Evolutionary conservation across 1,140 invertebrate species (phyloP).

Genomic region (Drosophila bocki): DNA sequence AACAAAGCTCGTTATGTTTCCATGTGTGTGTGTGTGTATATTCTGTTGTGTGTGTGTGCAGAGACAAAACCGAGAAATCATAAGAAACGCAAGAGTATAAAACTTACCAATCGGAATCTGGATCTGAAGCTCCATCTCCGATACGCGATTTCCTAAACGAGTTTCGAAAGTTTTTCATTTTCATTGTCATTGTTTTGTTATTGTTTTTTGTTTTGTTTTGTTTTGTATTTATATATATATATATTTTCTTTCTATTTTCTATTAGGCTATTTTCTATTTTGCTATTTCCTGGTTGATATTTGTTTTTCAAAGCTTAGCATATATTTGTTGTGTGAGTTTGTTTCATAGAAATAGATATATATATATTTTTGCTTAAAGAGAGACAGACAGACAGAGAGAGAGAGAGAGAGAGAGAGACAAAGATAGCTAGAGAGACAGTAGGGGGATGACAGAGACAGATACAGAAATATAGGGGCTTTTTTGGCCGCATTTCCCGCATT

Average conservation of each 20-base stretch:
- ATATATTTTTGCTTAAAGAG: background rate
- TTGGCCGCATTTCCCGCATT: slow-evolving; percentile 35
- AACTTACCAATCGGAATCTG: slow-evolving; percentile 85
- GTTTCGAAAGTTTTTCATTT: slow-evolving; percentile 66
- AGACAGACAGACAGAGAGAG: slow-evolving; percentile 8
- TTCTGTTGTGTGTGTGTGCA: slow-evolving; percentile 45
- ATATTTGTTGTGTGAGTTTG: slow-evolving; percentile 34
- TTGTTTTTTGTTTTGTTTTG: slow-evolving; percentile 23
- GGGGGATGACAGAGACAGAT: slow-evolving; percentile 4
- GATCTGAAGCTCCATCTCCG: slow-evolving; percentile 84
- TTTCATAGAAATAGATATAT: slow-evolving; percentile 33
- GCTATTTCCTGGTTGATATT: slow-evolving; percentile 4
- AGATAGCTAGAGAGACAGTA: background rate
- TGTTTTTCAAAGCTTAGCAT: slow-evolving; percentile 22
- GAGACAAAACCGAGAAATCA: slow-evolving; percentile 65
- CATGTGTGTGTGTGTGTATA: slow-evolving; percentile 2
- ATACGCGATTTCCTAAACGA: slow-evolving; percentile 84
- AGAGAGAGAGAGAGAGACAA: slow-evolving; percentile 7
- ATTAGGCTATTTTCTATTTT: background rate
- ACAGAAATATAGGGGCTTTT: slow-evolving; percentile 19
- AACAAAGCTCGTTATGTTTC: slow-evolving; percentile 58
- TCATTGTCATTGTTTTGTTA: slow-evolving; percentile 35
- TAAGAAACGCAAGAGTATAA: slow-evolving; percentile 58
- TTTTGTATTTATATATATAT: slow-evolving; percentile 5
- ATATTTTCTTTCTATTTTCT: slow-evolving; percentile 17